Percentiles rank a stretch among this genome's conserved stretches.
phyloP scores from a whole-genome alignment of 2,888 invertebrate genomes.

The Sycophila texana region DNA sequence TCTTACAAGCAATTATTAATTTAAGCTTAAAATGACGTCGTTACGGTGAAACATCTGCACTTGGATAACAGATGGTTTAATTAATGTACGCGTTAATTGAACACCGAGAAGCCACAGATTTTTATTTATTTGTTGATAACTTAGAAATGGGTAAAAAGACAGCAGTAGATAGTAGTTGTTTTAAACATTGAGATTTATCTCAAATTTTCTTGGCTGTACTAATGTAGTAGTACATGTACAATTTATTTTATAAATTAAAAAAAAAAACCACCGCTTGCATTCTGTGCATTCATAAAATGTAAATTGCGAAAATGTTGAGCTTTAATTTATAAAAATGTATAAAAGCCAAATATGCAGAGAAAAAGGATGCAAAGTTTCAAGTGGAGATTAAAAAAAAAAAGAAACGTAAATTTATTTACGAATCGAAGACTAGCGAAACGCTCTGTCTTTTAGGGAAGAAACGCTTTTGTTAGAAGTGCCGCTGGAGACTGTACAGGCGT shows the following conservation, averaged over 20 bases:
- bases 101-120: too few species aligned
- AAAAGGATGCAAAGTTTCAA: slow-evolving; percentile 3
- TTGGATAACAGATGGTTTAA: too few species aligned
- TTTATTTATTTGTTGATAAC: background rate
- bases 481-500: slow-evolving; percentile 51
- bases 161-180: slow-evolving; percentile 40
- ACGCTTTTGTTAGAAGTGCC: slow-evolving; percentile 68
- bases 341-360: background rate
- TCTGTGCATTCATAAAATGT: background rate
- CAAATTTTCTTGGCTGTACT: slow-evolving; percentile 29
- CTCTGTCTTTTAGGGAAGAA: slow-evolving; percentile 68
- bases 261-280: background rate
- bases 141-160: slow-evolving; percentile 40
- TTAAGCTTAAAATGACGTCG: too few species aligned
- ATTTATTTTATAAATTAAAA: background rate
- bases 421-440: slow-evolving; percentile 57
- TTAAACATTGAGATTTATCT: slow-evolving; percentile 13
- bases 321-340: background rate
- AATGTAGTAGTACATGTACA: slow-evolving; percentile 23
- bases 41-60: too few species aligned
- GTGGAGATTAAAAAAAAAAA: background rate
- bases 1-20: too few species aligned
- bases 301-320: too few species aligned
- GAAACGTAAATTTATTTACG: background rate
- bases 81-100: too few species aligned